Conservation (phyloP, 2,113 vertebrate species). For the Prunella himalayana region DNA sequence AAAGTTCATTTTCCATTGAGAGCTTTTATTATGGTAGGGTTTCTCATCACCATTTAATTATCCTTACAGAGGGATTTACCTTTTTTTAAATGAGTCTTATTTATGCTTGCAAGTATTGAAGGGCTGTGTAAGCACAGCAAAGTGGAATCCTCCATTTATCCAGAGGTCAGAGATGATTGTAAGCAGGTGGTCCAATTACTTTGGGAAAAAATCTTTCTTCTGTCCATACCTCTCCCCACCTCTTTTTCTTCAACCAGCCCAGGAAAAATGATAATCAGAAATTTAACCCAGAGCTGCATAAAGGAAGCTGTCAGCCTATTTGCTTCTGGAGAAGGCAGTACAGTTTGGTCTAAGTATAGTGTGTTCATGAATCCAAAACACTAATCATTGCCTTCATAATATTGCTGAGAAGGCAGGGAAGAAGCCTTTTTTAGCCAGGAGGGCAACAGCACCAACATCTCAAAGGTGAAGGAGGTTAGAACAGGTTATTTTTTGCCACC, state of each 20-base stretch:
- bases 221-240: background rate
- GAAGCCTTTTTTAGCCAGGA: background rate
- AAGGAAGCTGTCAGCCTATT: background rate
- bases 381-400: background rate
- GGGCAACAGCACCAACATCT: background rate
- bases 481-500: accelerated
- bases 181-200: constrained; percentile 2
- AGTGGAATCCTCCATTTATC: background rate
- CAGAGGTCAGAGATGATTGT: constrained; percentile 13
- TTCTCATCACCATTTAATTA: constrained; percentile 39
- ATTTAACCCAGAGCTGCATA: background rate
- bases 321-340: background rate
- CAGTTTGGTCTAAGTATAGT: background rate
- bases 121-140: background rate
- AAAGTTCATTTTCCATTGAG: constrained; percentile 25
- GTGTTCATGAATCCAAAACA: background rate
- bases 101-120: background rate
- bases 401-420: background rate
- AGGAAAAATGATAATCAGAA: background rate
- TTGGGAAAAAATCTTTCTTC: background rate
- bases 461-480: background rate
- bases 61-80: background rate
- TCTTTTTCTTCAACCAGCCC: background rate
- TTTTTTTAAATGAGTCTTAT: constrained; percentile 1
- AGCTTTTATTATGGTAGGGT: background rate